Evolutionary conservation across 2,888 invertebrate species (phyloP).

Genomic region (Oxyteleia sp.): DNA sequence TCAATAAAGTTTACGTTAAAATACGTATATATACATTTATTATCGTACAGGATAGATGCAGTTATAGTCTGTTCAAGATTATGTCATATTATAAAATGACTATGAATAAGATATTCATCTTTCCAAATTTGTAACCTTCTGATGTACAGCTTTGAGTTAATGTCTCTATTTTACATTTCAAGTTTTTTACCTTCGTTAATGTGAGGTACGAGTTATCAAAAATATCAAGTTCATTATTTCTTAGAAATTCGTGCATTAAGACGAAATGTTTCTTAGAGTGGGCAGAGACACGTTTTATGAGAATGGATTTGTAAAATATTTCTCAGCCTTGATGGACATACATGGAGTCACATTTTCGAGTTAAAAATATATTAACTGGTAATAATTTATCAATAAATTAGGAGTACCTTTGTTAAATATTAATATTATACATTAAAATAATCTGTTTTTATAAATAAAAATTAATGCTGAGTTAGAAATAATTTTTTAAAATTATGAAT

Average conservation of each 20-base stretch:
- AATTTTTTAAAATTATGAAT: constrained; percentile 1
- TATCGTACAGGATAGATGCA: constrained; percentile 5
- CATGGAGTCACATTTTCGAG: background rate
- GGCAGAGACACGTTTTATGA: constrained; percentile 7
- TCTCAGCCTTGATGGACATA: constrained; percentile 18
- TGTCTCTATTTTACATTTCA: constrained; percentile 33
- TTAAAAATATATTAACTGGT: background rate
- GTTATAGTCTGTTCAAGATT: constrained; percentile 21
- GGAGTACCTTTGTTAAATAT: constrained; percentile 6
- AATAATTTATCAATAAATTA: constrained; percentile 32
- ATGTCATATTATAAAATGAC: constrained; percentile 9
- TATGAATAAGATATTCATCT: constrained; percentile 4
- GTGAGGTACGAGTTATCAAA: constrained; percentile 10
- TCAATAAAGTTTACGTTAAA: background rate
- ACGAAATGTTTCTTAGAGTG: background rate
- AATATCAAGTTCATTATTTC: constrained; percentile 1
- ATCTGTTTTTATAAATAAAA: constrained; percentile 5
- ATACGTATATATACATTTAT: constrained; percentile 4
- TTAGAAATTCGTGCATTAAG: background rate
- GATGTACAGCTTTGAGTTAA: constrained; percentile 1
- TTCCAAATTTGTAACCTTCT: constrained; percentile 9
- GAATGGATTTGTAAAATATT: background rate
- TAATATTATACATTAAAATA: background rate
- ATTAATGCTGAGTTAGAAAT: too few relatives aligned
- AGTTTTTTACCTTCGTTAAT: constrained; percentile 22